Evolutionary conservation across 37 sponge, comb jelly and placozoan species (phyloP), one percentile per base, ranked within the genome.

Genomic region (Geodia barretti): DNA sequence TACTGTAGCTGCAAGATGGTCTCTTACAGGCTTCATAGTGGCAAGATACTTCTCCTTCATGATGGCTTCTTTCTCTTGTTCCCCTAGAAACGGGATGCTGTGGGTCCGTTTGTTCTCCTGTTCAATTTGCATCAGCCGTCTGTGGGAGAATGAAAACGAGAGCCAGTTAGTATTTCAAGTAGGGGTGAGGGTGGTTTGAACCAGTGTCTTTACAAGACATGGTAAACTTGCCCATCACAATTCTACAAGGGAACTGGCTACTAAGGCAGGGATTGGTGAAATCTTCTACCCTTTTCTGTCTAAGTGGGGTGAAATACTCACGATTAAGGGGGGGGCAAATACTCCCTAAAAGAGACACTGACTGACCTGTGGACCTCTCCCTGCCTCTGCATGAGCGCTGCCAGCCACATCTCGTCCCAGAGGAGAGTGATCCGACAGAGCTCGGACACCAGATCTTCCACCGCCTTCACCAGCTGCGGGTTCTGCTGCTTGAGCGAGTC

Each of bases 361-460:
- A n/a, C 76, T 81, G 38, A 88, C 93, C 95, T 80, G 60, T 90
- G 93, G 32, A 91, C 92, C 32, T 94, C 95, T 66, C 88, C 89
- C 71, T 94, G 95, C 34, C 95, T 60, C 85, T 92, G 94, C 85
- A 88, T 89, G 43, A 96, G 89, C 30, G 96, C 89, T 2, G 93
- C 95, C 59, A 96, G 68, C 97, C 97, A 96, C 87, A 94, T 87
- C 84, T 96, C 97, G 29, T 96, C 97, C 97, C 97, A 96, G 24
- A 96, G 89, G 25, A 96, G 84, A 4, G 95, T 89, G 72, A 96
- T 87, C 3, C 97, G 81, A 64, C 88, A 88, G 47, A 96, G 84
- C 71, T 96, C 97, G 7, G 81, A 60, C 31, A 96, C 92, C 41
- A 96, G 84, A 39, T 86, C 81, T 54, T 83, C 47, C 9, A 91